Percentiles rank a stretch among this genome's conserved stretches.
Evolutionary conservation across 2,797 vertebrate species (phyloP).

Genomic region (Xiphorhynchus erythropygius): DNA sequence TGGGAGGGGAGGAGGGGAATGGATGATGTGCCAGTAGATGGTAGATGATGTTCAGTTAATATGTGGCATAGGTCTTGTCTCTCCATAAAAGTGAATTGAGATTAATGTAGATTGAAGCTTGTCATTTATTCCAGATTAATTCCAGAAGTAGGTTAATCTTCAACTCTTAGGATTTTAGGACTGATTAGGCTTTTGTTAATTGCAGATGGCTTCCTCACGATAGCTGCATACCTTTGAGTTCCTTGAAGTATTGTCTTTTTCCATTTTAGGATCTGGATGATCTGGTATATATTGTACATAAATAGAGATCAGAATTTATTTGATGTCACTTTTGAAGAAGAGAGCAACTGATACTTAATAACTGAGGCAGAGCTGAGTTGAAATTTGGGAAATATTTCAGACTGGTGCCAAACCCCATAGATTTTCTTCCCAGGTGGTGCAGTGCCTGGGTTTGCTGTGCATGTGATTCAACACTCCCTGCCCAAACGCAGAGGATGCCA

Average conservation of each 20-base stretch:
- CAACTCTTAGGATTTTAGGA: neutral
- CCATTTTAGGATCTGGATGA: neutral
- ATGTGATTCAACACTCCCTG: neutral
- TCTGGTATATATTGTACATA: neutral
- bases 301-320: neutral
- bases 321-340: neutral
- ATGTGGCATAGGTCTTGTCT: neutral
- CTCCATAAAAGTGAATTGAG: neutral
- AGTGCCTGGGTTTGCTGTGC: neutral
- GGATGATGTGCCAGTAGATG: neutral
- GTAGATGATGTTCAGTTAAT: neutral
- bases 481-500: neutral
- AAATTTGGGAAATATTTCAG: neutral
- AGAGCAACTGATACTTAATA: neutral
- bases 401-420: rapidly evolving
- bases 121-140: neutral
- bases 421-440: neutral
- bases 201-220: neutral
- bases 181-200: neutral
- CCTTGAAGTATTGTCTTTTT: neutral
- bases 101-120: neutral
- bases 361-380: neutral
- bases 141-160: neutral
- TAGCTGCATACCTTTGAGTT: neutral
- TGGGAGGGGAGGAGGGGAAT: neutral